Percentiles rank a stretch among this genome's conserved stretches.
phyloP scores from a whole-genome alignment of 1,140 invertebrate species.

The Sesamia nonagrioides region DNA sequence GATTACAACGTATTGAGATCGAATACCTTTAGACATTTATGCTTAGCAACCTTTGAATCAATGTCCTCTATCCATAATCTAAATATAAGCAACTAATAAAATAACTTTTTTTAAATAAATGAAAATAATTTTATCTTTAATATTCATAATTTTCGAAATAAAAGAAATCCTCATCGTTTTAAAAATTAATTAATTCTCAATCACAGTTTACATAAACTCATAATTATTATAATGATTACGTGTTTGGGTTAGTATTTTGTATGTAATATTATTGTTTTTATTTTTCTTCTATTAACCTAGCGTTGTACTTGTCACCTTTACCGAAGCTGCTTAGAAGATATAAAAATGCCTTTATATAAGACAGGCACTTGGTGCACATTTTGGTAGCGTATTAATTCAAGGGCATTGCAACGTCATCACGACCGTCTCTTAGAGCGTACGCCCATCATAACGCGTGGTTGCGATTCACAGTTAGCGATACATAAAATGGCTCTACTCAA shows the following conservation, averaged over 20 bases:
- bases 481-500: no score
- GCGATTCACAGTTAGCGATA: no score
- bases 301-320: conserved; percentile 31
- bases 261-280: neutral
- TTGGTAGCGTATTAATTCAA: neutral
- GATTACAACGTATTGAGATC: conserved; percentile 31
- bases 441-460: no score
- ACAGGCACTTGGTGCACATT: conserved; percentile 29
- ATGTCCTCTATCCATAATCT: neutral
- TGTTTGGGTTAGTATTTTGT: neutral
- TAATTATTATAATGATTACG: neutral
- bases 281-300: conserved; percentile 32
- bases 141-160: neutral
- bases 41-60: conserved; percentile 21
- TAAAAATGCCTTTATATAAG: conserved; percentile 22
- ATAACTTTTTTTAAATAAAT: no score
- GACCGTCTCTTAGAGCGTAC: neutral
- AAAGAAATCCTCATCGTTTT: neutral
- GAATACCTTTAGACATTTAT: conserved; percentile 4
- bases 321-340: conserved; percentile 35
- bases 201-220: conserved; percentile 29
- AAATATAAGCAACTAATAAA: no score
- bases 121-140: neutral
- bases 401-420: neutral
- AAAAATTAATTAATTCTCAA: neutral